A percentile compares a stretch with the other conserved stretches of the same genome.
Evolutionary conservation across 2,888 invertebrate genomes (phyloP).

Genomic region (Alcis repandata): DNA sequence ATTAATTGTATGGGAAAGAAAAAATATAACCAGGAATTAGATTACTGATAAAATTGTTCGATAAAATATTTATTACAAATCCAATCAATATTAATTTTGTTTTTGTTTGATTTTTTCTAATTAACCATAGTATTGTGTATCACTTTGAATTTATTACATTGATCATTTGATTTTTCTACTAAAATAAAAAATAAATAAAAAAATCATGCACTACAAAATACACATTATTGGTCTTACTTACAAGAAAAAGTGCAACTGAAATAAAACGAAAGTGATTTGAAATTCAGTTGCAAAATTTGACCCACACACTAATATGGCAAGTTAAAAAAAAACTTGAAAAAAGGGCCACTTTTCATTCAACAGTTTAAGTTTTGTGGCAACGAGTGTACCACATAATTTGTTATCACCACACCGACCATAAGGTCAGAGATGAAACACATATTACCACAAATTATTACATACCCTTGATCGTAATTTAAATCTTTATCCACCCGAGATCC

Average conservation of each 20-base stretch:
- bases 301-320: too few species aligned
- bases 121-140: too few species aligned
- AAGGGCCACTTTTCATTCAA: not conserved
- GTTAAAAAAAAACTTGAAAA: slow-evolving; percentile 3
- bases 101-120: not conserved
- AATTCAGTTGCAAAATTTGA: too few species aligned
- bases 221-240: too few species aligned
- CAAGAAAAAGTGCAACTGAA: too few species aligned
- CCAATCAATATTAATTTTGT: too few species aligned
- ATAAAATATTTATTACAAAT: not conserved
- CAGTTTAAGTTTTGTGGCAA: not conserved
- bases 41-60: slow-evolving; percentile 5
- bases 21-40: slow-evolving; percentile 18
- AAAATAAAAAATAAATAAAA: too few species aligned
- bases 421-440: slow-evolving; percentile 19
- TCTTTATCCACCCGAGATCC: slow-evolving; percentile 33
- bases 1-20: slow-evolving; percentile 18
- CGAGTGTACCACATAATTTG: not conserved
- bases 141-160: too few species aligned
- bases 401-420: not conserved
- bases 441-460: slow-evolving; percentile 18
- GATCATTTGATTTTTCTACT: too few species aligned
- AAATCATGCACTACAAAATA: too few species aligned
- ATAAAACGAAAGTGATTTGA: too few species aligned
- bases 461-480: slow-evolving; percentile 27